A percentile compares a stretch with the other conserved stretches of the same genome.
Evolutionary conservation across 2,888 invertebrate genomes (phyloP).

Genomic region (Drosophila meridionalis): DNA sequence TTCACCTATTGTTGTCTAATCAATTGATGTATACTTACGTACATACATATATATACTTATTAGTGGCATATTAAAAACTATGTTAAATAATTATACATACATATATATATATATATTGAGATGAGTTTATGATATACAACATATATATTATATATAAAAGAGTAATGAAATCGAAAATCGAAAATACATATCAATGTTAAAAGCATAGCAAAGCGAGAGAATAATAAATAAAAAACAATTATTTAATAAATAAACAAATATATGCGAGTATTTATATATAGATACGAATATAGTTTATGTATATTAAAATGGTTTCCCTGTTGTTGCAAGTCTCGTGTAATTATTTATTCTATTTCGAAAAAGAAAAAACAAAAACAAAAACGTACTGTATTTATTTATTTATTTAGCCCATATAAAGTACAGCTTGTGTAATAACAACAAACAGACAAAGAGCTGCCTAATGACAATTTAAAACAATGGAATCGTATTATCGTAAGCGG

Average conservation of each 20-base stretch:
- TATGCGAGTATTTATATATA: slow-evolving; percentile 61
- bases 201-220: slow-evolving; percentile 54
- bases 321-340: slow-evolving; percentile 70
- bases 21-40: slow-evolving; percentile 54
- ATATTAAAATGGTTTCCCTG: slow-evolving; percentile 84
- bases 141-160: slow-evolving; percentile 40
- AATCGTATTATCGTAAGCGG: slow-evolving; percentile 57
- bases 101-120: slow-evolving; percentile 25
- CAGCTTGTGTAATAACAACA: slow-evolving; percentile 56
- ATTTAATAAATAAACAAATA: slow-evolving; percentile 81
- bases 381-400: slow-evolving; percentile 31
- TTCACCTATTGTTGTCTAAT: slow-evolving; percentile 62
- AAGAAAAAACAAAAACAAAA: background rate
- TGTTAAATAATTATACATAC: slow-evolving; percentile 41
- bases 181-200: slow-evolving; percentile 72
- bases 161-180: slow-evolving; percentile 36
- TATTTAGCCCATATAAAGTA: slow-evolving; percentile 27
- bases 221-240: slow-evolving; percentile 59
- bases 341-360: slow-evolving; percentile 63
- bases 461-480: slow-evolving; percentile 74
- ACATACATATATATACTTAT: slow-evolving; percentile 40
- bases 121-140: slow-evolving; percentile 61
- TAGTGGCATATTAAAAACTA: slow-evolving; percentile 64
- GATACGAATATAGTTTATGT: slow-evolving; percentile 80
- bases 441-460: slow-evolving; percentile 50